A percentile compares a stretch with the other conserved stretches of the same genome.
Conservation (phyloP, 1,140 invertebrate species). For the Onthophagus taurus region DNA sequence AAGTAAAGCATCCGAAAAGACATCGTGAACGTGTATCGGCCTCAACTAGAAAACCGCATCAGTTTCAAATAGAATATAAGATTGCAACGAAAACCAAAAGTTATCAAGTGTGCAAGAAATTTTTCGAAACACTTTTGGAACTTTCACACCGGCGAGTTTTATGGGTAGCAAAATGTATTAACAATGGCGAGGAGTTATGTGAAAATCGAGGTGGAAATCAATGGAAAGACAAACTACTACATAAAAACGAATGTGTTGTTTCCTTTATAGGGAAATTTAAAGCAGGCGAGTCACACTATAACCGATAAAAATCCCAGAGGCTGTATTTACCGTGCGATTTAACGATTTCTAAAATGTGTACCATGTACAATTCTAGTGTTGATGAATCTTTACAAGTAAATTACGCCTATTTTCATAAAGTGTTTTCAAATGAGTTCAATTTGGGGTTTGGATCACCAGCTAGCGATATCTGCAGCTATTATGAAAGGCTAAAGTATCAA, state of each 20-base stretch:
- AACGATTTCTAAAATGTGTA: slow-evolving; percentile 1
- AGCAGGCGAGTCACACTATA: slow-evolving; percentile 6
- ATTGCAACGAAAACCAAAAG: neutral
- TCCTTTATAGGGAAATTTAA: neutral
- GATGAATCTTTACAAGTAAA: slow-evolving; percentile 5
- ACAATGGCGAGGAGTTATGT: neutral
- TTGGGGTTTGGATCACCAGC: slow-evolving; percentile 10
- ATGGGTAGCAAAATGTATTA: slow-evolving; percentile 1
- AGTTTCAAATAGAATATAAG: neutral
- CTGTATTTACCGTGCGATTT: slow-evolving; percentile 2
- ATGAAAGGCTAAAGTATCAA: slow-evolving; percentile 7
- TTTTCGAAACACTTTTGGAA: slow-evolving; percentile 1
- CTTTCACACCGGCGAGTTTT: neutral
- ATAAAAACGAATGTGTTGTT: neutral
- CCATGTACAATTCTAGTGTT: slow-evolving; percentile 4
- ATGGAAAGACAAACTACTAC: neutral
- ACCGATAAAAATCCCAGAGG: slow-evolving; percentile 1
- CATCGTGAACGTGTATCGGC: slow-evolving; percentile 7
- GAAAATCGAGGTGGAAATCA: neutral
- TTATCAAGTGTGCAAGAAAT: neutral
- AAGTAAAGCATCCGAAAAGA: slow-evolving; percentile 1
- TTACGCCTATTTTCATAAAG: slow-evolving; percentile 5
- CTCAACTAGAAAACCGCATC: neutral
- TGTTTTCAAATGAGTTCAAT: slow-evolving; percentile 8
- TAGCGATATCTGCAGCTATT: slow-evolving; percentile 11